Percentiles rank a stretch among this genome's conserved stretches.
Evolutionary conservation across 2,113 vertebrate species (phyloP).

Genomic region (Misgurnus mizolepis): DNA sequence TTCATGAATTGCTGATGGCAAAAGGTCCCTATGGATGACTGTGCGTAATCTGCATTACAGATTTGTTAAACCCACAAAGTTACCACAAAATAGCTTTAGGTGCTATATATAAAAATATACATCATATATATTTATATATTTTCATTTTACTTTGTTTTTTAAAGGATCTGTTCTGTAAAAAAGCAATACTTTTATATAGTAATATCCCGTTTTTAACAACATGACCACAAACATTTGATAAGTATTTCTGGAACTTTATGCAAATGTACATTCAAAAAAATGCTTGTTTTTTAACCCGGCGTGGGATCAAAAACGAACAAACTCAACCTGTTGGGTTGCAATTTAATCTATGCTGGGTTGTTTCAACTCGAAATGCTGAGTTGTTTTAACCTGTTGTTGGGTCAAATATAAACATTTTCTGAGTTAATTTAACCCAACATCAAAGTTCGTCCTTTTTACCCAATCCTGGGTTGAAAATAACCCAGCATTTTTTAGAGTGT

Average conservation of each 20-base stretch:
- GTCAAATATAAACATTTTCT: too few species aligned
- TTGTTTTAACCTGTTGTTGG: too few species aligned
- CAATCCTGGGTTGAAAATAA: too few species aligned
- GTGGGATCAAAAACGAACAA: too few species aligned
- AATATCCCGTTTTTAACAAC: slow-evolving; percentile 14
- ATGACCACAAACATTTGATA: slow-evolving; percentile 35
- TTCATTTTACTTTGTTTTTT: slow-evolving; percentile 56
- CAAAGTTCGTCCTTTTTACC: too few species aligned
- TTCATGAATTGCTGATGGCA: slow-evolving; percentile 34
- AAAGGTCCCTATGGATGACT: slow-evolving; percentile 18
- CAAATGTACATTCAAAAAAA: background rate
- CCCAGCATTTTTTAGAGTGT: too few species aligned
- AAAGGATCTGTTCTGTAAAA: slow-evolving; percentile 70
- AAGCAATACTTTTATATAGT: slow-evolving; percentile 58
- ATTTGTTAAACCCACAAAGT: slow-evolving; percentile 66
- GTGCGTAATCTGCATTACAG: slow-evolving; percentile 28
- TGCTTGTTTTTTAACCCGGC: too few species aligned
- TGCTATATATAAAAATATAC: slow-evolving; percentile 78
- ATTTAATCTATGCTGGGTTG: too few species aligned
- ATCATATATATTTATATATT: slow-evolving; percentile 71
- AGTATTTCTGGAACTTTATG: slow-evolving; percentile 26
- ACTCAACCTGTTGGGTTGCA: too few species aligned
- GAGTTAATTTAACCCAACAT: too few species aligned
- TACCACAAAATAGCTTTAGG: slow-evolving; percentile 73
- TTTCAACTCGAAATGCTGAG: too few species aligned